phyloP scores from a whole-genome alignment of 2,797 vertebrate genomes.

The Hirundo rustica region DNA sequence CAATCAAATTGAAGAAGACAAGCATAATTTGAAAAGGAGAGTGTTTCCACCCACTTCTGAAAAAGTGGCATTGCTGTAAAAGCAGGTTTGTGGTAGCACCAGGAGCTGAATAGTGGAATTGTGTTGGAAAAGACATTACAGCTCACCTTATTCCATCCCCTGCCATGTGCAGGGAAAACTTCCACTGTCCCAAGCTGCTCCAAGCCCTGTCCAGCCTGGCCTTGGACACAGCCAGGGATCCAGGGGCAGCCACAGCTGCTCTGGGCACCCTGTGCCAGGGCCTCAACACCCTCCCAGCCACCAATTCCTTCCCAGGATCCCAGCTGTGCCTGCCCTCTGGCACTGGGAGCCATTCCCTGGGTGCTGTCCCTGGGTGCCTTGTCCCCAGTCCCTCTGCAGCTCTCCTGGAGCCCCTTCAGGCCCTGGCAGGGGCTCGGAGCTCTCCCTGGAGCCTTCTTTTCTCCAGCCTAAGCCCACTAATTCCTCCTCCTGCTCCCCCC shows the following conservation, averaged over 20 bases:
- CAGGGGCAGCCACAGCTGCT: not conserved
- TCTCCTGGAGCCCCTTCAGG: not conserved
- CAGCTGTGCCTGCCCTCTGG: not conserved
- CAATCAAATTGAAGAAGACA: not conserved
- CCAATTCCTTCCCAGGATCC: not conserved
- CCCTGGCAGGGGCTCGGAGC: rapidly evolving
- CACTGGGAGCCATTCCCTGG: not conserved
- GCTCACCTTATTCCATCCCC: rapidly evolving
- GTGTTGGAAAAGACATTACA: rapidly evolving
- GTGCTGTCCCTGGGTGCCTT: not conserved
- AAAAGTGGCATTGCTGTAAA: not conserved
- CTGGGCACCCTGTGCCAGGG: not conserved
- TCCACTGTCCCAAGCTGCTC: rapidly evolving
- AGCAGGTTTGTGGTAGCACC: not conserved
- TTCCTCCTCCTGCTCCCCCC: not conserved
- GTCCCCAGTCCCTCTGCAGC: not conserved
- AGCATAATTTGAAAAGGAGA: not conserved
- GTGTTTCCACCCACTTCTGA: not conserved
- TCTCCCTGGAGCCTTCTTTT: not conserved
- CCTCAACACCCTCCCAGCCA: not conserved
- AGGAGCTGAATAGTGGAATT: not conserved
- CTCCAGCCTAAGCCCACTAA: not conserved
- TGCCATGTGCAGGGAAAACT: not conserved
- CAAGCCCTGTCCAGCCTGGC: rapidly evolving
- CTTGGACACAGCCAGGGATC: not conserved